Conservation (phyloP, 1,140 invertebrate species). For the Apolygus lucorum region DNA sequence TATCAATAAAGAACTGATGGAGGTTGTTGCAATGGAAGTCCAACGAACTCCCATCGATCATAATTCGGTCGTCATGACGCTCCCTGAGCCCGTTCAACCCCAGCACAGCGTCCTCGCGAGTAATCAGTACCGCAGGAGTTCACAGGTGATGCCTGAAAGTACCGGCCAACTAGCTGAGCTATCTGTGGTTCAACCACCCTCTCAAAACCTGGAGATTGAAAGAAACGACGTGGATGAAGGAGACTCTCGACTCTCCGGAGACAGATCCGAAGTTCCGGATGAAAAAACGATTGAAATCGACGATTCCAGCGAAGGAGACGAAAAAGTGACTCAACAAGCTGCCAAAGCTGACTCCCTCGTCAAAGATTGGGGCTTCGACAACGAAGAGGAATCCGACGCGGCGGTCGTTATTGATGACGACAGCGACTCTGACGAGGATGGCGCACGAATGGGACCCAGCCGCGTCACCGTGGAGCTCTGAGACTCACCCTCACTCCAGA, state of each 20-base stretch:
- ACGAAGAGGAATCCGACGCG: slow-evolving; percentile 20
- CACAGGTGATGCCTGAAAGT: neutral
- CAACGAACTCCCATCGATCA: neutral
- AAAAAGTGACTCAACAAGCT: slow-evolving; percentile 7
- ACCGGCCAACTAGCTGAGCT: neutral
- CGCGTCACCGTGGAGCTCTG: slow-evolving; percentile 14
- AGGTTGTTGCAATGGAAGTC: slow-evolving; percentile 3
- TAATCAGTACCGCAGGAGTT: neutral
- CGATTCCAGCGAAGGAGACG: slow-evolving; percentile 4
- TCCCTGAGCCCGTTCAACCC: neutral
- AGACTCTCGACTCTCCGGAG: too few relatives aligned
- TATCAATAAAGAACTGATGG: slow-evolving; percentile 1
- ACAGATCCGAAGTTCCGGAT: too few relatives aligned
- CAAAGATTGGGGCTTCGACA: slow-evolving; percentile 26
- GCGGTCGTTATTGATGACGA: neutral
- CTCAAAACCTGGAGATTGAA: too few relatives aligned
- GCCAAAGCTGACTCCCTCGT: slow-evolving; percentile 22
- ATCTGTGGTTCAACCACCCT: neutral
- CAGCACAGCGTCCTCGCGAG: neutral
- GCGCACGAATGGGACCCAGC: neutral
- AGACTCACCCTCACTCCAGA: neutral
- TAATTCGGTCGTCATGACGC: neutral
- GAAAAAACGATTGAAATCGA: neutral
- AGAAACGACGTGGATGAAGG: neutral
- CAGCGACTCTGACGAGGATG: neutral